Percentiles rank a stretch among this genome's conserved stretches.
These are phyloP conservation scores for Poeciliopsis retropinna DNA, from an alignment of 2,113 vertebrate genomes.

Conservation along the genomic window DNA sequence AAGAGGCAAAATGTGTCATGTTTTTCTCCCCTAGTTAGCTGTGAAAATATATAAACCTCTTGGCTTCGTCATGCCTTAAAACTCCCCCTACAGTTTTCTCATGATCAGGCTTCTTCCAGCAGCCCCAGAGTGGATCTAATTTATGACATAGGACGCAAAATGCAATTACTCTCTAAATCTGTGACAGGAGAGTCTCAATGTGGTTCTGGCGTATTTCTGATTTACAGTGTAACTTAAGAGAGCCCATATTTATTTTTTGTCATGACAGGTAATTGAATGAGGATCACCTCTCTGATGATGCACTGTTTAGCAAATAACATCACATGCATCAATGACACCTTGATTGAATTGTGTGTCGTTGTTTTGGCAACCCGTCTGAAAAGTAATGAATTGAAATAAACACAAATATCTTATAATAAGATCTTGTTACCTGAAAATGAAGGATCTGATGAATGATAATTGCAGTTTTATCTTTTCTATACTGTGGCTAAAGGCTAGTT, in stretches of 20 bases:
- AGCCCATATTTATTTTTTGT: constrained; percentile 21
- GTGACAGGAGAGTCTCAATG: constrained; percentile 47
- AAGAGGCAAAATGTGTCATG: constrained; percentile 47
- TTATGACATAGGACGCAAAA: constrained; percentile 65
- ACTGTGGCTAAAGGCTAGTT: constrained; percentile 36
- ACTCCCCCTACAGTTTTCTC: constrained; percentile 16
- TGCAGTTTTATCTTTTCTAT: constrained; percentile 45
- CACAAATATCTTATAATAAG: constrained; percentile 31
- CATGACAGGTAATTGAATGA: constrained; percentile 22
- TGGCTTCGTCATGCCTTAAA: constrained; percentile 28
- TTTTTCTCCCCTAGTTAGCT: constrained; percentile 23
- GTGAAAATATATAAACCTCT: constrained; percentile 31
- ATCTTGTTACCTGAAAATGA: constrained; percentile 11
- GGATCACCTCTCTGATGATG: constrained; percentile 31
- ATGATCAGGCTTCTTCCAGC: constrained; percentile 11
- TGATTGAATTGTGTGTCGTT: constrained; percentile 13
- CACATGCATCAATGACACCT: constrained; percentile 30
- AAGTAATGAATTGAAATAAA: constrained; percentile 39
- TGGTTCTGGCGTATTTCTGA: constrained; percentile 53
- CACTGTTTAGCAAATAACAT: constrained; percentile 31
- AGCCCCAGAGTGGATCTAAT: constrained; percentile 62
- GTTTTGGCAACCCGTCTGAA: background rate
- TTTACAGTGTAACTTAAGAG: constrained; percentile 41
- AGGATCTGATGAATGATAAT: constrained; percentile 50
- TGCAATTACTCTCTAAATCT: constrained; percentile 70